Conservation (phyloP, 2,113 vertebrate genomes). For the Ptychochromis oligacanthus region DNA sequence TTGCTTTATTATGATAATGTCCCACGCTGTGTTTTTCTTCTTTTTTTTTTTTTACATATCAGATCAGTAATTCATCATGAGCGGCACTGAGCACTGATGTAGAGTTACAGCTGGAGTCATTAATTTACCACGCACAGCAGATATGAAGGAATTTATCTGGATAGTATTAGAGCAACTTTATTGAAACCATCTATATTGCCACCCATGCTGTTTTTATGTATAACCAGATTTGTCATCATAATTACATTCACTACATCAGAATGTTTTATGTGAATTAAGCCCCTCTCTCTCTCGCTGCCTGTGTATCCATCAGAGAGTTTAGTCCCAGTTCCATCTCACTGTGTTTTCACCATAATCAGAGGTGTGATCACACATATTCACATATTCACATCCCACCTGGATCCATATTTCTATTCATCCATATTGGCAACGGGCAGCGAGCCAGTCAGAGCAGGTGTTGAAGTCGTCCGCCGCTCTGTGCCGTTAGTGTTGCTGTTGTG, state of each 20-base stretch:
- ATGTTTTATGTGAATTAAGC: neutral
- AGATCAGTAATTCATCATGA: neutral
- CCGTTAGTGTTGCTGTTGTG: constrained; percentile 47
- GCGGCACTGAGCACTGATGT: neutral
- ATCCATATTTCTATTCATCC: constrained; percentile 4
- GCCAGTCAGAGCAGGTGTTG: constrained; percentile 19
- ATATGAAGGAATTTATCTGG: neutral
- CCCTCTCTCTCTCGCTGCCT: neutral
- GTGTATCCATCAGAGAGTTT: neutral
- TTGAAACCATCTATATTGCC: neutral
- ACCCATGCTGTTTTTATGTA: neutral
- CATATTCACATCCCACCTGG: constrained; percentile 15
- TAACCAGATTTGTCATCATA: neutral
- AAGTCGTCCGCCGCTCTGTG: constrained; percentile 9
- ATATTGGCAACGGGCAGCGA: neutral
- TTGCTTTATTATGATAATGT: neutral
- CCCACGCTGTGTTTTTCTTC: neutral
- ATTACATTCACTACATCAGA: neutral
- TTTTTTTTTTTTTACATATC: neutral
- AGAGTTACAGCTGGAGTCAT: neutral
- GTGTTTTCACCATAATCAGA: constrained; percentile 12
- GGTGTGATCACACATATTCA: neutral
- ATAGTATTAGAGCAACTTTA: neutral
- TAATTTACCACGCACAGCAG: neutral
- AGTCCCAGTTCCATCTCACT: neutral